Conservation (phyloP, 2,888 invertebrate species). For the Alentia gelatinosa region DNA sequence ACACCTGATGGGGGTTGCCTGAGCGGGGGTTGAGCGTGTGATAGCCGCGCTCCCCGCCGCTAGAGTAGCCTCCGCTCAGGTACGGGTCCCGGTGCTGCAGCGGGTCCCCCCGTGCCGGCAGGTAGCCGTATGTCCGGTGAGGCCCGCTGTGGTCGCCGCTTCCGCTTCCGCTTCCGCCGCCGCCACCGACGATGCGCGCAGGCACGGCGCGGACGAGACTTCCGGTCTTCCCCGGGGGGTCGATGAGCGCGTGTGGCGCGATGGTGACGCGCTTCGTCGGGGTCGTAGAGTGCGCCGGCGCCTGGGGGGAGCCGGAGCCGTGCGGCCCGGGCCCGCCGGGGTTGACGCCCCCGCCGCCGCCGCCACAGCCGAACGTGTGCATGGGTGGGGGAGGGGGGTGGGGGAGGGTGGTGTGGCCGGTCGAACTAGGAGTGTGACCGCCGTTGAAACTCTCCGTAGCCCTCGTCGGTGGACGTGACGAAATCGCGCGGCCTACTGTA, state of each 20-base stretch:
- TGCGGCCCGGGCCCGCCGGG: neutral
- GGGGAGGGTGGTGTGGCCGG: slow-evolving; percentile 26
- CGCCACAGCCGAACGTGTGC: neutral
- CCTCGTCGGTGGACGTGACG: slow-evolving; percentile 52
- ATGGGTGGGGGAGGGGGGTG: slow-evolving; percentile 11
- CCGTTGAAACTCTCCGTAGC: slow-evolving; percentile 51
- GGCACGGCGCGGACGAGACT: slow-evolving; percentile 47
- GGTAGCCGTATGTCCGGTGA: slow-evolving; percentile 50
- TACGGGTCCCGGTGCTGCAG: slow-evolving; percentile 8
- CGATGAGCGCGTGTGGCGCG: slow-evolving; percentile 39
- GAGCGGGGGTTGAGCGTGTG: slow-evolving; percentile 32
- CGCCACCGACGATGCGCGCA: neutral
- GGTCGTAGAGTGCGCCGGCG: neutral
- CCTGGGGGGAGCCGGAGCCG: neutral
- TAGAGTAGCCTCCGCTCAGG: neutral
- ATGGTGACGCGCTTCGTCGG: slow-evolving; percentile 48
- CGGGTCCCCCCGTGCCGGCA: slow-evolving; percentile 44
- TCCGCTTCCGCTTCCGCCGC: slow-evolving; percentile 6
- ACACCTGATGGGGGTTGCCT: slow-evolving; percentile 3
- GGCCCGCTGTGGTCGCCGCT: slow-evolving; percentile 11
- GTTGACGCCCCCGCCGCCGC: neutral
- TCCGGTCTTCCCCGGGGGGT: slow-evolving; percentile 38
- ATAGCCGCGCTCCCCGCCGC: slow-evolving; percentile 12
- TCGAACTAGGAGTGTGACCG: slow-evolving; percentile 51
- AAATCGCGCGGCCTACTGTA: slow-evolving; percentile 36